Base-by-base conservation (phyloP, 2,797 vertebrate genomes). In the Varecia variegata region DNA sequence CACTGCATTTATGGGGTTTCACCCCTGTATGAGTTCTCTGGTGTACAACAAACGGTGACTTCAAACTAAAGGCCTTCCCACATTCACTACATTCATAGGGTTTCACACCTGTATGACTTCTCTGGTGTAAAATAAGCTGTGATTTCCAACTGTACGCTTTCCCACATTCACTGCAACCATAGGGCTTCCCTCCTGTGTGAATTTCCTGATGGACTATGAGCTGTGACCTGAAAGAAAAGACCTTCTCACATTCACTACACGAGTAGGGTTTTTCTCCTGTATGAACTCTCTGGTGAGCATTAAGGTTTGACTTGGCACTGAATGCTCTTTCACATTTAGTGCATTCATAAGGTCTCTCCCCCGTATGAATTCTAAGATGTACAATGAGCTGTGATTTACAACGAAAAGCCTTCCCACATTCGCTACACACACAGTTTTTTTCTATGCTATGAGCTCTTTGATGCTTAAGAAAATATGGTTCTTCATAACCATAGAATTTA, bases 261-360 rank as follows among this genome's bases (percentile, higher is more conserved):
- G 90, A 60, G 23, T 97, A 97, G 17, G 97, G 97, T 25, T 98
- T 97, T 83, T 98, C 98, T 35, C 97, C 97, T 1, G 97, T 97
- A n/a, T 98, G 97, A 23, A 98, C 96, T 54, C 97, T 93, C 68
- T 97, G 97, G n/a, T 98, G 98, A 13, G 93, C 97, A 32, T 97
- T 97, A 5, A 98, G 95, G 62, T 97, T 97, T n/a, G 97, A 97
- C 94, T 97, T 97, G 60, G 95, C 96, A 84, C 96, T 97, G 77
- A 97, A 98, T 43, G 96, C 97, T 94, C 96, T 93, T 5, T 97
- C 97, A 73, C 98, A 98, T 27, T 96, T 93, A 58, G 60, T 90
- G 45, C 97, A 98, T 30, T 94, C 94, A 0, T 97, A 97, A 3
- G 97, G 97, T 79, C 96, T 93, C 83, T 98, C 97, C 18, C 97